phyloP scores from a whole-genome alignment of 2,888 invertebrate species.

The Ochropacha duplaris region DNA sequence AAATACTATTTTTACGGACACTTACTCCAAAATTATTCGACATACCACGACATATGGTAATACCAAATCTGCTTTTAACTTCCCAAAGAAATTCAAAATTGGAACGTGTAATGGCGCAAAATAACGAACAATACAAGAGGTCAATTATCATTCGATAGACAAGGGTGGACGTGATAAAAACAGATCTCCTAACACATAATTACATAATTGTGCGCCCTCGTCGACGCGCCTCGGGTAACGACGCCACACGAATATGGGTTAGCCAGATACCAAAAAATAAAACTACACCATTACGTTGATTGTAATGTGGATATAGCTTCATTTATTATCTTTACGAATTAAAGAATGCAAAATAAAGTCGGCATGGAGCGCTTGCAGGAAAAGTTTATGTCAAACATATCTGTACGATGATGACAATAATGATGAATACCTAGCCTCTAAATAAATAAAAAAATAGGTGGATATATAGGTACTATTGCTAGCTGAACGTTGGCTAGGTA shows the following conservation, averaged over 20 bases:
- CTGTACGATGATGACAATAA: too few species aligned
- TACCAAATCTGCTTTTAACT: constrained; percentile 25
- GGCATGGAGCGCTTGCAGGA: not conserved
- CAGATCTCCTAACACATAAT: constrained; percentile 82
- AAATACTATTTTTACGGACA: not conserved
- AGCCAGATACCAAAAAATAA: constrained; percentile 66
- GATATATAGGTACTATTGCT: too few species aligned
- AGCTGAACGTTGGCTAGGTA: too few species aligned
- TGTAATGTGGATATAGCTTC: constrained; percentile 35
- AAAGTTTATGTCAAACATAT: too few species aligned
- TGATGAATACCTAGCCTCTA: too few species aligned
- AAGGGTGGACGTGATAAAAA: constrained; percentile 83
- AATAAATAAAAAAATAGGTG: too few species aligned
- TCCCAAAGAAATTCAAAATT: constrained; percentile 22
- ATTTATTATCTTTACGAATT: too few species aligned
- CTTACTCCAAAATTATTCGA: not conserved
- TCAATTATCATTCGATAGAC: constrained; percentile 79
- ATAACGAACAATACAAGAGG: constrained; percentile 75
- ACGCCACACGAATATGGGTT: constrained; percentile 78
- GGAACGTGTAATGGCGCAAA: constrained; percentile 51
- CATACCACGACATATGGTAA: constrained; percentile 42
- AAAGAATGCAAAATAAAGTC: too few species aligned
- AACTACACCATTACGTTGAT: constrained; percentile 39
- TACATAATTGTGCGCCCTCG: constrained; percentile 79
- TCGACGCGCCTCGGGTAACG: constrained; percentile 67